A percentile compares a stretch with the other conserved stretches of the same genome.
phyloP scores from a whole-genome alignment of 2,888 invertebrate species.

The Sepioteuthis lessoniana region DNA sequence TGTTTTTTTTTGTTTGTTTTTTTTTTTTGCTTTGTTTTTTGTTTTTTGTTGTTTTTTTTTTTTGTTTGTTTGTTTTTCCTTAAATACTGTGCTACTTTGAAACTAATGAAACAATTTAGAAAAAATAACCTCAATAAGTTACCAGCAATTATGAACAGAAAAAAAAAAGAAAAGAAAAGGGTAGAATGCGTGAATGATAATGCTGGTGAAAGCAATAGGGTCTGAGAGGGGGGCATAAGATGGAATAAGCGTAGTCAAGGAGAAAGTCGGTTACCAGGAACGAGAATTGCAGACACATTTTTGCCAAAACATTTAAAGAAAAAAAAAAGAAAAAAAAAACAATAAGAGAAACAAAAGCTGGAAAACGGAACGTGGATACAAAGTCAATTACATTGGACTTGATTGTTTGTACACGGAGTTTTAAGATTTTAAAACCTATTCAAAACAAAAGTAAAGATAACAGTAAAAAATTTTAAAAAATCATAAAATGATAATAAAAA shows the following conservation, averaged over 20 bases:
- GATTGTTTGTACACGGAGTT: neutral
- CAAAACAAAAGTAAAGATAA: neutral
- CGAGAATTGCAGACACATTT: neutral
- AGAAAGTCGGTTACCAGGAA: neutral
- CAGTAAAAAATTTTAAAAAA: neutral
- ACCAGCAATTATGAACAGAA: neutral
- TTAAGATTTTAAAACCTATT: conserved; percentile 5
- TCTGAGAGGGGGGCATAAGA: neutral
- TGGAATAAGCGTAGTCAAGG: neutral
- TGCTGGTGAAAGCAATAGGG: neutral
- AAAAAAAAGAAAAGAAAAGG: neutral
- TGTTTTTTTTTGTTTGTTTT: too few relatives aligned
- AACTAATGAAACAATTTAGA: too few relatives aligned
- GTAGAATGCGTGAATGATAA: neutral
- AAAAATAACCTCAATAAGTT: too few relatives aligned
- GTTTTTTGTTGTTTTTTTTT: too few relatives aligned
- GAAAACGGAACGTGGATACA: neutral
- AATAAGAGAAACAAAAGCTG: neutral
- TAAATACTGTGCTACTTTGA: too few relatives aligned
- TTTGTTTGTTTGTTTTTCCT: too few relatives aligned
- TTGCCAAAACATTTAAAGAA: neutral
- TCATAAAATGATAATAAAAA: too few relatives aligned
- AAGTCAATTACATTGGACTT: neutral
- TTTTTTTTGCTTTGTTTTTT: too few relatives aligned
- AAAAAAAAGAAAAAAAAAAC: neutral